phyloP scores from a whole-genome alignment of 2,113 vertebrate species.

The Lepus timidus region DNA sequence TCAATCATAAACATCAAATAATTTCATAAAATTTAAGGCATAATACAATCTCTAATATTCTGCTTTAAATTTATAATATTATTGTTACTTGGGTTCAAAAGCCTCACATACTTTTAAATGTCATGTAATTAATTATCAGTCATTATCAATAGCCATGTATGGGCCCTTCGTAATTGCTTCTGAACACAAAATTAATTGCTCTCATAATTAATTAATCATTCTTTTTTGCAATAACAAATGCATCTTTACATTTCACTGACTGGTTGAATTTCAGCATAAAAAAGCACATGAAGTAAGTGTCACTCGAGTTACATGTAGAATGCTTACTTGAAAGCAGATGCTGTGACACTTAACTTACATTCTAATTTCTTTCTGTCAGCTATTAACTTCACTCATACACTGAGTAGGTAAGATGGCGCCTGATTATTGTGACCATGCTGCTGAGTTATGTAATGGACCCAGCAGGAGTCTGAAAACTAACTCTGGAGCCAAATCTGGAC shows the following conservation, averaged over 20 bases:
- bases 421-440: not conserved
- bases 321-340: not conserved
- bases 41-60: not conserved
- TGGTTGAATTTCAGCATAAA: not conserved
- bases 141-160: not conserved
- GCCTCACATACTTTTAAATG: not conserved
- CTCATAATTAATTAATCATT: conserved; percentile 23
- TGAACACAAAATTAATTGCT: not conserved
- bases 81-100: not conserved
- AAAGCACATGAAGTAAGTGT: not conserved
- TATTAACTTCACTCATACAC: not conserved
- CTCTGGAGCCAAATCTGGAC: not conserved
- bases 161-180: not conserved
- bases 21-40: not conserved
- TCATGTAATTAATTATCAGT: not conserved
- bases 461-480: not conserved
- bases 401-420: not conserved
- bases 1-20: not conserved
- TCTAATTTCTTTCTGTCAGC: not conserved
- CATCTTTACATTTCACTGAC: not conserved
- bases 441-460: not conserved
- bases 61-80: conserved; percentile 7
- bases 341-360: not conserved
- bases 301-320: not conserved
- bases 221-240: conserved; percentile 17